Evolutionary conservation across 2,888 invertebrate species (phyloP).

Genomic region (Phytoseiulus persimilis): DNA sequence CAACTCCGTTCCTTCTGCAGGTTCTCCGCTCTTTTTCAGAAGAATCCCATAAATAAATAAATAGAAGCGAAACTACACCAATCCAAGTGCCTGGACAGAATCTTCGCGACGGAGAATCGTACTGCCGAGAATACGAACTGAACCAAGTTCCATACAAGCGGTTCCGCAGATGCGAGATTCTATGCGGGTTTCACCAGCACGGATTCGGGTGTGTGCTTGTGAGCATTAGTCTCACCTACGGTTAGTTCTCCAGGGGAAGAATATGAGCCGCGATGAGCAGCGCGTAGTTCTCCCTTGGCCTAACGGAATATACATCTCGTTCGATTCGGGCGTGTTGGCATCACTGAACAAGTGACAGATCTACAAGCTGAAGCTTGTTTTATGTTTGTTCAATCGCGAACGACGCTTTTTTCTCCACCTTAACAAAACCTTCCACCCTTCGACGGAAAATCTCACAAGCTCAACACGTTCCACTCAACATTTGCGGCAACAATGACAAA

Average conservation of each 20-base stretch:
- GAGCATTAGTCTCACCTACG: not conserved
- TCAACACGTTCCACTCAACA: not conserved
- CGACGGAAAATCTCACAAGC: not conserved
- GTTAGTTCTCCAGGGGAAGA: not conserved
- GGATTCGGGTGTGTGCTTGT: not conserved
- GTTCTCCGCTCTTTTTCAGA: not conserved
- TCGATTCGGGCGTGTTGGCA: not conserved
- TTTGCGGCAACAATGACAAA: not conserved
- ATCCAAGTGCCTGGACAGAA: not conserved
- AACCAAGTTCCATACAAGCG: not conserved
- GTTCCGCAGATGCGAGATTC: not conserved
- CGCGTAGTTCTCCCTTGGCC: not conserved
- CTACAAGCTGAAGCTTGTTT: not conserved
- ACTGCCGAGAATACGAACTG: not conserved
- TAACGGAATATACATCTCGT: not conserved
- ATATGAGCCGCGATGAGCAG: not conserved
- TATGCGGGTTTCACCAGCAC: not conserved
- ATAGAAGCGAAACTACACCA: not conserved
- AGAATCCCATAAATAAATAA: not conserved
- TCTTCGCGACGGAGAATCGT: not conserved
- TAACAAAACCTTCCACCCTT: not conserved
- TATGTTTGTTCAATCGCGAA: not conserved
- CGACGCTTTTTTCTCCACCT: not conserved
- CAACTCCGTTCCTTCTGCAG: not conserved
- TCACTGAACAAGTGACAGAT: not conserved